Base-by-base conservation (phyloP, 2,888 invertebrate species). In the Apotomis turbidana region DNA sequence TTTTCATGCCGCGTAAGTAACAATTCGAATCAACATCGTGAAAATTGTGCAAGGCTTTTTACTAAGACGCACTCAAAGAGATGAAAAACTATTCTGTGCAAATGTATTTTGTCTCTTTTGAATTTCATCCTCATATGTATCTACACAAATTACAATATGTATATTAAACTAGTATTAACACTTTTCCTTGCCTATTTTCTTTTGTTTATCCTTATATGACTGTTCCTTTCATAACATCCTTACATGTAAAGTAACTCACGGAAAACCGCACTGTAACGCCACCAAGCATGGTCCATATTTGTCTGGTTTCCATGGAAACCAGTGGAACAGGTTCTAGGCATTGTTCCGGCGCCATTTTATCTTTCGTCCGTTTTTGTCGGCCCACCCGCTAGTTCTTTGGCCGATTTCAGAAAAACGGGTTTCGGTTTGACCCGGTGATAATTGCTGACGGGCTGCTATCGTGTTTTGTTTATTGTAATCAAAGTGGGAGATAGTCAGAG, bases 381-480 rank as follows among this genome's bases (percentile, higher is more conserved):
- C 41, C 15, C 60, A 52, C 52, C 61, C 61, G 49, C 44, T 46
- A 55, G 66, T 63, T 57, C 51, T 58, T 70, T 52, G 64, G 44
- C 36, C 70, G 52, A 70, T 70, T 70, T 70, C 13, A 64, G 70
- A 59, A 63, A 70, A 64, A 64, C 70, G 36, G 62, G 69, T 69
- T 69, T 36, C n/a, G 5, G 52, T 69, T 60, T 46, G 51, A 69
- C 57, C 27, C n/a, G 27, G 36, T 46, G 60, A 36, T 55, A 46
- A 66, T 66, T 15, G 55, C 54, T 27, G 52, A 52, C 12, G 8
- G 27, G 38, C 5, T 12, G 10, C 9, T 36, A 36, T 13, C 27
- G 10, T 15, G 13, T 44, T 60, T 41, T 60, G 8, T 44, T 59
- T 44, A 49, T 44, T 13, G 1, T 44, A n/a, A 13, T 64, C 8